Base-by-base conservation (phyloP, 2,113 vertebrate genomes). In the Hippocampus zosterae region DNA sequence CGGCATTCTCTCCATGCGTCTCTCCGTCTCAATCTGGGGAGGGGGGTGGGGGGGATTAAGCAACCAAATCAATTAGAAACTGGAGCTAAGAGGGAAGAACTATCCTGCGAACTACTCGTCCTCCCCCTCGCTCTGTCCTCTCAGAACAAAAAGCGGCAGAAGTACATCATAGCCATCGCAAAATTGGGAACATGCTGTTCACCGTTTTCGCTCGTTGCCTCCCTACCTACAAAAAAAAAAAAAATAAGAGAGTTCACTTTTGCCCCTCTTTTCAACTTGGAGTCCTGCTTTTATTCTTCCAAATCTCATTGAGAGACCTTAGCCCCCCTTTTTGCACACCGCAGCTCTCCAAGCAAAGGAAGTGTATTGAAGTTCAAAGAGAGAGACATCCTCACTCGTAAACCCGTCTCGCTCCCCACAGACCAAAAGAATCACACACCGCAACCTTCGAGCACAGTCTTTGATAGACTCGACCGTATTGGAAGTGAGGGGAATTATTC, bases 61-160 rank as follows among this genome's bases (percentile, higher is more conserved):
- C 65, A 78, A 78, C 86, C 77, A 72, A 92, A 91, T 92, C 88
- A 91, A 91, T 92, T 89, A 92, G 82, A 73, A 74, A 73, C 81
- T 77, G 80, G 23, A 8, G 75, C 78, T 79, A 79, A 89, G 87
- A 83, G 73, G 81, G 74, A 4, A 70, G 18, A 80, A 78, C 74
- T 79, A 77, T 77, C 71, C 48, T 50, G 53, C 74, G 74, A 68
- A 80, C 79, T 50, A 80, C 79, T 50, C 70, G 69, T 69, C 75
- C 41, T 70, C 52, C 72, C 67, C 73, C 74, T 60, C 7, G 62
- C 53, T 70, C 78, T 41, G 55, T 60, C 72, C 74, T 74, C 65
- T 69, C 65, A 29, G 3, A 80, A 84, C 81, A 81, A 82, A 82
- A 82, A 79, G 57, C 59, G 79, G 62, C 61, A 75, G 73, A 69